phyloP scores from a whole-genome alignment of 2,797 vertebrate species.

The Helicolenus hilgendorfi region DNA sequence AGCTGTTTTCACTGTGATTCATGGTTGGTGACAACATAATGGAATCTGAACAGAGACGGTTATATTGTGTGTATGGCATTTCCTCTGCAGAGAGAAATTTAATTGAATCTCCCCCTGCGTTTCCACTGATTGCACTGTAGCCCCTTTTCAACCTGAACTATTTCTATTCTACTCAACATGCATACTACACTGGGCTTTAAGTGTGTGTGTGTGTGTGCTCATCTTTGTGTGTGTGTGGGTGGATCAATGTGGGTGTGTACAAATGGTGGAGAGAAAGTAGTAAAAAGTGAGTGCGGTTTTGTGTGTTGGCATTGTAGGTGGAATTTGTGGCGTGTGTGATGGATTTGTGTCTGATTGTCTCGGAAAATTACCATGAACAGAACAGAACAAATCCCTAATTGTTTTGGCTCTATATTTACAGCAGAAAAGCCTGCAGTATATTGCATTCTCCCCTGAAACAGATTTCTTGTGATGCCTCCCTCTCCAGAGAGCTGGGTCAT shows the following conservation, averaged over 20 bases:
- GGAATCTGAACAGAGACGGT: slow-evolving; percentile 72
- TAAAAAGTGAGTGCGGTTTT: slow-evolving; percentile 31
- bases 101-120: slow-evolving; percentile 82
- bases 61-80: slow-evolving; percentile 74
- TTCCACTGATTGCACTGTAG: slow-evolving; percentile 79
- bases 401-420: slow-evolving; percentile 71
- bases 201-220: not conserved
- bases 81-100: slow-evolving; percentile 76
- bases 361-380: slow-evolving; percentile 67
- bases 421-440: slow-evolving; percentile 45
- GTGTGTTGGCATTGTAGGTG: slow-evolving; percentile 51
- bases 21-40: slow-evolving; percentile 82
- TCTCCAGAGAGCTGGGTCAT: slow-evolving; percentile 34
- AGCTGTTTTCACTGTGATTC: slow-evolving; percentile 80
- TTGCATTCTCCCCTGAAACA: slow-evolving; percentile 27
- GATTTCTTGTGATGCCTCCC: slow-evolving; percentile 27
- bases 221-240: slow-evolving; percentile 1
- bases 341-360: slow-evolving; percentile 80
- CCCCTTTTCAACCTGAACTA: slow-evolving; percentile 73
- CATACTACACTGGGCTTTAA: slow-evolving; percentile 20
- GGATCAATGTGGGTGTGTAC: slow-evolving; percentile 58
- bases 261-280: slow-evolving; percentile 36
- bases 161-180: slow-evolving; percentile 68
- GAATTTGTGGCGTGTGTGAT: slow-evolving; percentile 57
- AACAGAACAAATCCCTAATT: slow-evolving; percentile 78